Base-by-base conservation (phyloP, 2,888 invertebrate genomes). In the Cyrtodaria siliqua region DNA sequence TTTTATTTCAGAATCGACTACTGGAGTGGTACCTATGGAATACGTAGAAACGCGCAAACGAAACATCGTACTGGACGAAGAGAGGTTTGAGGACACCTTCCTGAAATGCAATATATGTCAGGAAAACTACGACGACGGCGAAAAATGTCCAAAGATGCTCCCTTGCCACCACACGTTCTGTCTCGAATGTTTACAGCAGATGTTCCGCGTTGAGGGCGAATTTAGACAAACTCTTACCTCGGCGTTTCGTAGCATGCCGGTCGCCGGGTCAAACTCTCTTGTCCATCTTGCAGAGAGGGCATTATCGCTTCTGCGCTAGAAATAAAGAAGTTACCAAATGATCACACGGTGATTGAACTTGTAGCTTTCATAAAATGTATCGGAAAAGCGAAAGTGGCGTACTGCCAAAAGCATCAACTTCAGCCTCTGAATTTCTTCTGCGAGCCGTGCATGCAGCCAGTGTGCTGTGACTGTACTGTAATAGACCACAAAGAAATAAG, bases 161-260 rank as follows among this genome's bases (percentile, higher is more conserved):
- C 91, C 91, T 18, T 92, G 92, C 69, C 92, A 92, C 62, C 92
- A 92, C 82, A 92, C 92, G 1, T 92, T 92, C 84, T 92, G 92
- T 75, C 83, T 92, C 67, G 90, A 91, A 44, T 92, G 92, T 56
- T 86, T 92, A 14, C 85, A 88, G 70, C 90, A 92, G 81, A 90
- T 91, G 89, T 90, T 89, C 72, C 83, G 90, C 3, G 90, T 90
- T 16, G 90, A 90, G 70, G 89, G 90, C 2, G 90, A 90, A 67
- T 89, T 87, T 66, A 73, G 90, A 16, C 89, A 89, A 62, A 86
- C 86, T 4, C 79, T 90, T 24, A 88, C 88, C 6, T 88, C 88
- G 1, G 90, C 88, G 2, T 90, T 89, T 71, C 79, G 89, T 4
- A 84, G 81, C 59, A 89, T 90, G 89, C 90, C 90, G 2, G 75